Conservation (phyloP, 2,797 vertebrate species). For the Ispidina picta region DNA sequence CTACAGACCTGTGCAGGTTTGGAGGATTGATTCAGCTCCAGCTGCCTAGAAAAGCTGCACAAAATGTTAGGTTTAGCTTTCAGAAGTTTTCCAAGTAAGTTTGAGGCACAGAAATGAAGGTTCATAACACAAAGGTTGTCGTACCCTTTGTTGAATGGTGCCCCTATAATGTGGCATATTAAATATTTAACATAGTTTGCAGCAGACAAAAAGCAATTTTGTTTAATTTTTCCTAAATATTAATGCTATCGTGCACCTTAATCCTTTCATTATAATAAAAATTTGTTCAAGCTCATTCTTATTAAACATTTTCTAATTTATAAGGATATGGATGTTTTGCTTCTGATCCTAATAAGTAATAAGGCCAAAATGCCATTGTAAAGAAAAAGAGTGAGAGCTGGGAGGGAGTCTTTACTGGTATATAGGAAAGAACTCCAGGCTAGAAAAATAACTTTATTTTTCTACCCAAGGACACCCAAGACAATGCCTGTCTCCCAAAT, state of each 20-base stretch:
- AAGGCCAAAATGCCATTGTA: slow-evolving; percentile 24
- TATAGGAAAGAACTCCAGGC: background rate
- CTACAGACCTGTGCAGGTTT: background rate
- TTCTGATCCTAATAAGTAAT: slow-evolving; percentile 41
- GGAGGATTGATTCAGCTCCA: background rate
- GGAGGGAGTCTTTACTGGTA: background rate
- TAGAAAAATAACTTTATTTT: background rate
- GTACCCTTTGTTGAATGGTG: slow-evolving; percentile 10
- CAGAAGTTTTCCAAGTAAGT: slow-evolving; percentile 6
- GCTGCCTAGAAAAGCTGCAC: background rate
- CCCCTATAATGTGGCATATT: slow-evolving; percentile 37
- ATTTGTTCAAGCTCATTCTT: slow-evolving; percentile 68
- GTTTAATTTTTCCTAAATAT: slow-evolving; percentile 74
- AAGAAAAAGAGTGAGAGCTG: background rate
- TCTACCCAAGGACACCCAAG: background rate
- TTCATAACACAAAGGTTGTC: background rate
- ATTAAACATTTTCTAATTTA: slow-evolving; percentile 63
- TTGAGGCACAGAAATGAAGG: background rate
- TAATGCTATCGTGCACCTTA: slow-evolving; percentile 65
- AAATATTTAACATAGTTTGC: slow-evolving; percentile 73
- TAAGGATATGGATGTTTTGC: slow-evolving; percentile 51
- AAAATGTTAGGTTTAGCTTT: background rate
- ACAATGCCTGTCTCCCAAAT: background rate
- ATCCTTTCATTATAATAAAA: slow-evolving; percentile 72
- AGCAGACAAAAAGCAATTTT: slow-evolving; percentile 71